Evolutionary conservation across 1,140 invertebrate genomes (phyloP), one percentile per base, ranked within the genome.

Genomic region (Proctacanthus coquilletti): DNA sequence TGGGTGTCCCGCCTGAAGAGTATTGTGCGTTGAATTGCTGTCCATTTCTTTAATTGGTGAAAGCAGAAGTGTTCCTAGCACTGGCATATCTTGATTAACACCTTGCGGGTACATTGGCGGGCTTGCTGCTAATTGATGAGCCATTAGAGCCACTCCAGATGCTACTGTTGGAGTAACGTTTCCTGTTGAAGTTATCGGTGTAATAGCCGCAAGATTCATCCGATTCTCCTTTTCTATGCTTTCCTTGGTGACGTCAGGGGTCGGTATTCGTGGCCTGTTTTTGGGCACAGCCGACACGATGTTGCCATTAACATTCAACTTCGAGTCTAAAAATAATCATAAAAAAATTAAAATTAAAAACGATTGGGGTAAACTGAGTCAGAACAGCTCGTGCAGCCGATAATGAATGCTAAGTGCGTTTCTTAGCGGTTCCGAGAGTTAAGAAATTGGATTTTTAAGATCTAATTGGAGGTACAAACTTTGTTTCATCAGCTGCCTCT

Each of bases 161-260:
- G 47, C 49, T 49, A 42, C 36, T 20, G 44, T 32, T 49, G 48
- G 36, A 39, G 19, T 5, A 9, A 10, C n/a, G 2, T 10, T 1
- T 2, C 23, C 23, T 18, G 38, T 40, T 25, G 34, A 39, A 17
- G 42, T 40, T 9, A 43, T 33, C 17, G 18, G 29, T 34, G 40
- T 13, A 25, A 19, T 18, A 34, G 54, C 64, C 19, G 65, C 63
- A 30, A 63, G 39, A 34, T 65, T 66, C 18, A 78, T 56, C 33
- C 71, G 66, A 42, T 73, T 73, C 43, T 83, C 78, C 44, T 77
- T 67, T 44, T 80, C 77, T 21, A 71, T 61, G 6, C 75, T 67
- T 54, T 84, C 80, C 56, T 82, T 84, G 10, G 79, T 75, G 1
- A 84, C 80, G 53, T 87, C 84, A 0, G 84, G 84, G 3, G 84